Evolutionary conservation across 2,797 vertebrate genomes (phyloP), one percentile per base, ranked within the genome.

Genomic region (Platyrinchus mystaceus): DNA sequence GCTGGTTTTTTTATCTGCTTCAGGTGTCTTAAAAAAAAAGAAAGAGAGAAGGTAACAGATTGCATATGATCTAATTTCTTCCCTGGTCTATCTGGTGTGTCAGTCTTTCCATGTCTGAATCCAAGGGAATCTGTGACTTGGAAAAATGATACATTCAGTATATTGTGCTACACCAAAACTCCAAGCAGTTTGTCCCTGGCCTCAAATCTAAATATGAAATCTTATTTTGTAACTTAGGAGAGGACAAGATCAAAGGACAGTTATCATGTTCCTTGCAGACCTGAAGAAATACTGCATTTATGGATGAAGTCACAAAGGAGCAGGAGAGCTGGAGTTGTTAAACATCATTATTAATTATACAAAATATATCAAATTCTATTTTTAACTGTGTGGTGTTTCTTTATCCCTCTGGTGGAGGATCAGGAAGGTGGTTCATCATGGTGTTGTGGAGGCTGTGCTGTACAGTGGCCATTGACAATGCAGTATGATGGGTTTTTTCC

Each of bases 51-150:
- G 74, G 80, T 89, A 94, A 95, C 96, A 97, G 96, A 97, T 97
- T 96, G 96, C 41, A 26, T 68, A 87, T 97, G 95, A 96, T 95
- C 89, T 97, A 88, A 96, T 97, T 91, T 66, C 93, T 93, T 97
- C 85, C 80, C 87, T 79, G 73, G 53, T 91, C 52, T 76, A 70
- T 95, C 93, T 82, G 56, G 95, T 96, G 75, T 96, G 77, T 96
- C 93, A 97, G 74, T 82, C 69, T 76, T 95, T 90, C 84, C 3
- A 60, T 93, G 95, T 87, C 20, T 44, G 95, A 87, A 90, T 94
- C 77, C 92, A 92, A 84, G 79, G 46, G 80, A 94, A 94, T 83
- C 95, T 96, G 95, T 67, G 73, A 93, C 88, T 95, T 97, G 71
- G 89, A 97, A 97, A 86, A 97, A 94, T 83, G 95, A 93, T 96